Conservation (phyloP, 2,797 vertebrate genomes). For the Scolopax bukidnonensis region DNA sequence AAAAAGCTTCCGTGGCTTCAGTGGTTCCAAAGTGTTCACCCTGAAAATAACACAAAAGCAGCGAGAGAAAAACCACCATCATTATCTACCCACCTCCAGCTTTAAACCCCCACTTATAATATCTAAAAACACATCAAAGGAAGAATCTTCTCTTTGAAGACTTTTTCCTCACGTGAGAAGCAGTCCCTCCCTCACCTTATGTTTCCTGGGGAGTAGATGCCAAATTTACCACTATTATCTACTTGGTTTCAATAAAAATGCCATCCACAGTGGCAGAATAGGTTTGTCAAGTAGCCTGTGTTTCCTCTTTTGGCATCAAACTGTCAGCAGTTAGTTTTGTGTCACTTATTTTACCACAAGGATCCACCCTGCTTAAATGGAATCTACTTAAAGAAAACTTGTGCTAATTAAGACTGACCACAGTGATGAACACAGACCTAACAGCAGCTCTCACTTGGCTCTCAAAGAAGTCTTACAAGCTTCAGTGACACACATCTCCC, state of each 20-base stretch:
- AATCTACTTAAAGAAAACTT: not conserved
- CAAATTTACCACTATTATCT: not conserved
- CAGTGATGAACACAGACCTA: not conserved
- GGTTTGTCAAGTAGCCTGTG: not conserved
- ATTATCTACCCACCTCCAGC: not conserved
- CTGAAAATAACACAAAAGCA: constrained; percentile 66
- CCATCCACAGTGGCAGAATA: accelerated
- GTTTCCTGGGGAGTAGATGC: accelerated
- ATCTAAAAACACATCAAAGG: accelerated
- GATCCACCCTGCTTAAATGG: not conserved
- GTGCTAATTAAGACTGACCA: not conserved
- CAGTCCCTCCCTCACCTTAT: not conserved
- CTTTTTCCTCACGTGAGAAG: not conserved
- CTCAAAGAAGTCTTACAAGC: not conserved
- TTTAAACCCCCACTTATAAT: not conserved
- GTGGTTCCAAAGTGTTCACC: constrained; percentile 97
- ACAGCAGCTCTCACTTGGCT: not conserved
- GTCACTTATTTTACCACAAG: not conserved
- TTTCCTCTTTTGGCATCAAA: not conserved
- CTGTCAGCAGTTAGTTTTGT: not conserved
- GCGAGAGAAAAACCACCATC: not conserved
- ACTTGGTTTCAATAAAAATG: not conserved
- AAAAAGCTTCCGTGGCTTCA: constrained; percentile 97
- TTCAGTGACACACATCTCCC: not conserved
- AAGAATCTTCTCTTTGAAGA: not conserved